Evolutionary conservation across 2,797 vertebrate species (phyloP), one percentile per base, ranked within the genome.

Genomic region (Mormyrops attenuatus): DNA sequence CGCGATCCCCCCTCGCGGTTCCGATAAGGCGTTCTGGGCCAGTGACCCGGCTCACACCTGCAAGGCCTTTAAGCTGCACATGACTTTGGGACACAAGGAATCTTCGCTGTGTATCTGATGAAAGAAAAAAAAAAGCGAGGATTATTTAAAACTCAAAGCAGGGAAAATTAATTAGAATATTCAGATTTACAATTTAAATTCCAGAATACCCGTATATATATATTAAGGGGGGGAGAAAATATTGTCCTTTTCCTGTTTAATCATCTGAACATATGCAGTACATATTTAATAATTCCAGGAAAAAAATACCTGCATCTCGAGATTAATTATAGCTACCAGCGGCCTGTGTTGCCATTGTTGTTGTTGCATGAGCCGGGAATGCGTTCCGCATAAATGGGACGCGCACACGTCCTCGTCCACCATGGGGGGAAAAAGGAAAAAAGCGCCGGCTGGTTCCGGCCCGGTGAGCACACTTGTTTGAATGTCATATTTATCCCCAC

Each of bases 401-500:
- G 9, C 47, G n/a, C 9, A 5, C 49, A 53, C 9, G 22, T 86
- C 50, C 22, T 13, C 11, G 26, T 86, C 84, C 49, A 53, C 84
- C 80, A 84, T 20, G 41, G 44, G 47, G 69, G 5, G 69, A 34
- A 22, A 15, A 22, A 1, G 6, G 13, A 22, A 49, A 15, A 47
- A n/a, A n/a, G n/a, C 44, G n/a, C 38, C 5, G 13, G 50, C 44
- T 47, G 47, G 84, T 86, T 86, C 84, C 47, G 49, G 49, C n/a
- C 26, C 47, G 9, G 22, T 30, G 84, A 86, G 84, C 22, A 15
- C 84, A 99, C 98, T 99, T 99, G 98, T 99, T 99, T 99, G 98
- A 99, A 99, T 99, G 98, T 99, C 98, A 99, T 99, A 99, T 99
- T 99, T 98, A 98, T 98, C 97, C 97, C 97, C 94, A 96, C 97